Base-by-base conservation (phyloP, 2,888 invertebrate genomes). In the Embidobia sp. region DNA sequence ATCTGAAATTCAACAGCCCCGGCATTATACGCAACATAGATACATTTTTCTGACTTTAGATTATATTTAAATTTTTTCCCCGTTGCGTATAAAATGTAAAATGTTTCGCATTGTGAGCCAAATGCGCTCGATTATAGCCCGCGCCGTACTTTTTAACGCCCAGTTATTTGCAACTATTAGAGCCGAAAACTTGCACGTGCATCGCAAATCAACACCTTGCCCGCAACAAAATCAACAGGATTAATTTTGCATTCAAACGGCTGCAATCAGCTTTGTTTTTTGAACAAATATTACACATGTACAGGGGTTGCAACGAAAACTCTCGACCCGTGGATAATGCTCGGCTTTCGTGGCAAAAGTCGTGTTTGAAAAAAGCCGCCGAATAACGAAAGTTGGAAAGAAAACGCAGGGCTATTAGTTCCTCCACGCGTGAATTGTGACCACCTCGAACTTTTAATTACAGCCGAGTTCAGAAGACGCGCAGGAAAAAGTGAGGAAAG, bases 401-500 rank as follows among this genome's bases (percentile, higher is more conserved):
- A 69, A 75, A 69, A 69, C 42, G 42, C 19, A 35, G 33, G 22
- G 63, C 35, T 61, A 67, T 75, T 72, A 75, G 75, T 72, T 75
- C 53, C 29, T 64, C 53, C 63, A 59, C 66, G 78, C 78, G 66
- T 75, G 75, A 78, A 75, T 75, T 75, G 70, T 70, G 70, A 70
- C 53, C 40, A 55, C 57, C 35, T 75, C 35, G 51, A 78, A 75
- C 75, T 75, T 78, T 78, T 75, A 78, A 78, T 78, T 72, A 78
- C 72, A 72, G 40, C 42, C 57, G 59, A 67, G 66, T 67, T 37
- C 48, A 69, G 67, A 27, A 51, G 69, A 61, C 33, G 35, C 46
- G 13, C 70, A 55, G 61, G 63, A 63, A 57, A 49, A 64, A 44
- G 29, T 51, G 49, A 51, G 37, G 46, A 67, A 37, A 66, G 22